Base-by-base conservation (phyloP, 1,140 invertebrate species). In the Drosophila malerkotliana region DNA sequence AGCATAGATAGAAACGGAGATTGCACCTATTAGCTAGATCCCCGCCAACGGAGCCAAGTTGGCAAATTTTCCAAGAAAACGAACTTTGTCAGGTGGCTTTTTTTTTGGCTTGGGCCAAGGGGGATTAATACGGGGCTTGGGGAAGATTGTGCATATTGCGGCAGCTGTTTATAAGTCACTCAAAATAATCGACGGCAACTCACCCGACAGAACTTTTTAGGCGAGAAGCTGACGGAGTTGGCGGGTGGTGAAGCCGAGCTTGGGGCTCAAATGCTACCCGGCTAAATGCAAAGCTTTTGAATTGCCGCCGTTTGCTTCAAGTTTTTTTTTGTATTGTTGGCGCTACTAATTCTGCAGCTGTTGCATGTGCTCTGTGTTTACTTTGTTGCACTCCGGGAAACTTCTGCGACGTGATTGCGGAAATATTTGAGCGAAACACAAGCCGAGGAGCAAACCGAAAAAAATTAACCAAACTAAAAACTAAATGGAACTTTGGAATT, bases 331-430 rank as follows among this genome's bases (percentile, higher is more conserved):
- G 15, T 34, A 14, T 51, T 48, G 58, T 62, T 80, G 21, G 34
- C 57, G n/a, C 47, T 4, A 21, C 44, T 67, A 37, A 39, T 56
- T 37, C 30, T 55, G 77, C 81, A 80, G 72, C 81, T 84, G 80
- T 77, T 84, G 81, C 63, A 85, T 80, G 72, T 45, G 57, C 67
- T 53, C 32, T 53, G 12, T 52, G 30, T 12, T 77, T 44, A 14
- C 48, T 28, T 32, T 39, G 24, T 62, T 68, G 53, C 53, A 66
- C 67, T 78, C 32, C 10, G 51, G 15, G 24, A 37, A n/a, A 52
- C 15, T 41, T 56, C 56, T 18, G 18, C 41, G 34, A 58, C 8
- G 39, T n/a, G 28, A 30, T 48, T 53, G 32, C 14, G 4, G 8
- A 39, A 32, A 32, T 56, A 24, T 37, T 48, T 21, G n/a, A 30